Evolutionary conservation across 2,113 vertebrate species (phyloP), one percentile per base, ranked within the genome.

Genomic region (Phyllopteryx taeniolatus): DNA sequence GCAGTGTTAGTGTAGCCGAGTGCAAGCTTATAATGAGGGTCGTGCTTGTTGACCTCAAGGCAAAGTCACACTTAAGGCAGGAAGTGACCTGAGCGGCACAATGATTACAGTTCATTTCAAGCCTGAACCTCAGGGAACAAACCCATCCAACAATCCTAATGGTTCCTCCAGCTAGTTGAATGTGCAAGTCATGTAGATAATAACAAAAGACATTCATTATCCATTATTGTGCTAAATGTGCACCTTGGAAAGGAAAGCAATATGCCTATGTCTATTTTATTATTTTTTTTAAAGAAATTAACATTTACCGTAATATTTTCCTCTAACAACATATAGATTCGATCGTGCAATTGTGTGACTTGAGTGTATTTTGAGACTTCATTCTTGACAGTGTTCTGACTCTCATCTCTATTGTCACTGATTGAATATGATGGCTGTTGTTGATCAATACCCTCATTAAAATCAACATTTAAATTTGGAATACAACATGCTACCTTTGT

Each of bases 61-160:
- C 59, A 61, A 61, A 61, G 59, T 61, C 59, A 15, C 59, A 61
- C 31, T 61, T 35, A 35, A 61, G 33, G 59, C 59, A 61, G 59
- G 31, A 35, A 61, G 31, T 35, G 59, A 61, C 59, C 59, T 31
- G 59, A 61, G 27, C 22, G 14, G 59, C 5, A 8, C 31, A 14
- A 35, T 61, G 59, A 61, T 61, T 61, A 61, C 59, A 61, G 59
- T 61, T 61, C 59, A 61, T 61, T 61, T 61, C 59, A 19, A 61
- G 31, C 14, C 15, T 19, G 59, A 39, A 61, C 59, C 59, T 61
- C 59, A 8, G 59, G 59, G 59, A 61, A 61, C 59, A 35, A 61
- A 9, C 5, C 31, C 31, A 39, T 61, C 31, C 59, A 20, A 53
- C 49, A 61, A 61, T 61, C 1, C 31, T 61, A 61, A 61, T 61